Conservation (phyloP, 30 jellyfish, hydroid and myxozoan species). For the Cassiopea andromeda region DNA sequence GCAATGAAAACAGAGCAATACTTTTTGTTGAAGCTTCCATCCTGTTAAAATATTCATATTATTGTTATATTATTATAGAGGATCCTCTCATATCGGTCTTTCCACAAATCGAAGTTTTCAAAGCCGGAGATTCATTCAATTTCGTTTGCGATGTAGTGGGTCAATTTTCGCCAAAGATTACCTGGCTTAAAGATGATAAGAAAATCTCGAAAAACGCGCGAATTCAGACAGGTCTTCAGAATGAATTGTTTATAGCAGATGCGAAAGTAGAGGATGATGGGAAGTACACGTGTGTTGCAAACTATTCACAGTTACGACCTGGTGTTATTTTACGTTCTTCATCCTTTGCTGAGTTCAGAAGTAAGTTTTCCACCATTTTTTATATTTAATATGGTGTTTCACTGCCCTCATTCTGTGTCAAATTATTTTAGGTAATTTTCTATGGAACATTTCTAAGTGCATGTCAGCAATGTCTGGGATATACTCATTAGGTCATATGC, state of each 20-base stretch:
- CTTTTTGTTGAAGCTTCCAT: too few species aligned
- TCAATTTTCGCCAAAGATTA: constrained; percentile 59
- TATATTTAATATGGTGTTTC: too few species aligned
- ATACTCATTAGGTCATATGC: too few species aligned
- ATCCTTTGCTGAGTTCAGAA: constrained; percentile 50
- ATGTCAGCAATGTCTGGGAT: too few species aligned
- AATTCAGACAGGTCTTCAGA: constrained; percentile 11
- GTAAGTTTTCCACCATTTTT: too few species aligned
- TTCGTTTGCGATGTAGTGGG: constrained; percentile 67
- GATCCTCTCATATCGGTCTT: constrained; percentile 54
- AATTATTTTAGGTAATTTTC: too few species aligned
- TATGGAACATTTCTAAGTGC: too few species aligned
- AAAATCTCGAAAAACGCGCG: constrained; percentile 13
- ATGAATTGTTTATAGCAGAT: constrained; percentile 26
- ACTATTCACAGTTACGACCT: constrained; percentile 51
- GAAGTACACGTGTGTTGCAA: constrained; percentile 68
- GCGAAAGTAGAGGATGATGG: constrained; percentile 67
- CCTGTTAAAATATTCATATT: too few species aligned
- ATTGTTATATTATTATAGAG: constrained; percentile 24
- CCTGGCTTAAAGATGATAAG: constrained; percentile 68
- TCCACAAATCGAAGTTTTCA: constrained; percentile 59
- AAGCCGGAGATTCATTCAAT: constrained; percentile 55
- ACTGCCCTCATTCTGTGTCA: too few species aligned
- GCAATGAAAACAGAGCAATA: too few species aligned
- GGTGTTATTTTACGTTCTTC: constrained; percentile 38